phyloP scores from a whole-genome alignment of 2,113 vertebrate species.

The Hucho hucho region DNA sequence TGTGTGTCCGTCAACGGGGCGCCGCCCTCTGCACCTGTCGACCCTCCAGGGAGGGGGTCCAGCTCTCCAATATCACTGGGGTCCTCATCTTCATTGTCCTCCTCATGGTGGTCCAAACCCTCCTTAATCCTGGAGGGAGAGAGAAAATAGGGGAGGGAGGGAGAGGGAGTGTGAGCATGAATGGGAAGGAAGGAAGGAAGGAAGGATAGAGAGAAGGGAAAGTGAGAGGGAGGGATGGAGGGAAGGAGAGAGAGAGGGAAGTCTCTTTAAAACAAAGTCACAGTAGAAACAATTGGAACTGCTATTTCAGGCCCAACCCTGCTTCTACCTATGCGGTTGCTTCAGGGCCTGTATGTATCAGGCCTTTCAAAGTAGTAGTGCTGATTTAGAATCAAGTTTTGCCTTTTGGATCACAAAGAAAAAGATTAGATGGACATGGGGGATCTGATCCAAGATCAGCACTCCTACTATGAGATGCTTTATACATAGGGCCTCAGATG shows the following conservation, averaged over 20 bases:
- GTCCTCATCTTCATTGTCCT: conserved; percentile 22
- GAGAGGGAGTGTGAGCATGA: too few species aligned
- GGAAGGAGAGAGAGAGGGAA: neutral
- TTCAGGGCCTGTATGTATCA: neutral
- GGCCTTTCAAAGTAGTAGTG: too few species aligned
- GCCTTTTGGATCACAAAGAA: too few species aligned
- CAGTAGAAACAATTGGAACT: too few species aligned
- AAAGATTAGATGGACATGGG: too few species aligned
- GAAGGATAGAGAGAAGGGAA: neutral
- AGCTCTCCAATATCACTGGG: neutral
- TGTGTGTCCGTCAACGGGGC: neutral
- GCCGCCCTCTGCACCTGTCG: neutral
- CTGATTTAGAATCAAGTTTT: too few species aligned
- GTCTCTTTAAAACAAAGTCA: too few species aligned
- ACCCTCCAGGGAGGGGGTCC: conserved; percentile 14
- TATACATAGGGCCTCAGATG: too few species aligned
- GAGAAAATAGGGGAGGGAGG: neutral
- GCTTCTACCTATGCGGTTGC: too few species aligned
- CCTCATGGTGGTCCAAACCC: conserved; percentile 13
- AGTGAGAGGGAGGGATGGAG: neutral
- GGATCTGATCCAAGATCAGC: too few species aligned
- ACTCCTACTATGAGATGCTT: too few species aligned
- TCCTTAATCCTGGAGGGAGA: conserved; percentile 55
- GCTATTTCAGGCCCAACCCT: too few species aligned
- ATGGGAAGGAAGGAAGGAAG: neutral